Evolutionary conservation across 2,888 invertebrate genomes (phyloP), one percentile per base, ranked within the genome.

Genomic region (Tetanocera ferruginea): DNA sequence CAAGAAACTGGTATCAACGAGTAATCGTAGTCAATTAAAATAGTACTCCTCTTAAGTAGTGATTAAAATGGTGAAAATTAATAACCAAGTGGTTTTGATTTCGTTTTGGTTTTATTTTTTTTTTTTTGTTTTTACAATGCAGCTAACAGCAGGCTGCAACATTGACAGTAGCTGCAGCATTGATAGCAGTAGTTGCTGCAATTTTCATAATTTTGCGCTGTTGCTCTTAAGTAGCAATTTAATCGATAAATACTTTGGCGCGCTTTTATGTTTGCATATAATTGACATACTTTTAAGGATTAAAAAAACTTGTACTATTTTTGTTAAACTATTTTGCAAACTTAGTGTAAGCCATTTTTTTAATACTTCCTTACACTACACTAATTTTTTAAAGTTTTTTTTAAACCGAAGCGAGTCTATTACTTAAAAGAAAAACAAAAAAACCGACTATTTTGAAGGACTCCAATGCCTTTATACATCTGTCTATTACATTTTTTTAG

Each of bases 61-160:
- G 67, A 43, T 69, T 69, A 69, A 66, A 51, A 69, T 28, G 14
- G 51, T 23, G 49, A 49, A 69, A 51, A 69, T 69, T 69, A 69
- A 69, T 69, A 25, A 69, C 51, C 23, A 51, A 14, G 19, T 17
- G 25, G 51, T 51, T 17, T 9, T 49, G 19, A 69, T 11, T 67
- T 67, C 14, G 14, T 25, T 28, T 5, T n/a, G n/a, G n/a, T n/a
- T n/a, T n/a, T n/a, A n/a, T 37, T 43, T 43, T 43, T 43, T 43
- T 43, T 43, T 14, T 11, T 43, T 60, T 28, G 62, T n/a, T 23
- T 4, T 62, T n/a, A n/a, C 19, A 23, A 17, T 37, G 52, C n/a
- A 31, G 28, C 34, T n/a, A 31, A n/a, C 2, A 25, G 37, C 31
- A 34, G 28, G 9, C 2, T 17, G 37, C 31, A 34, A 23, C 37